Base-by-base conservation (phyloP, 1,140 invertebrate species). In the Oncopodura yosiiana region DNA sequence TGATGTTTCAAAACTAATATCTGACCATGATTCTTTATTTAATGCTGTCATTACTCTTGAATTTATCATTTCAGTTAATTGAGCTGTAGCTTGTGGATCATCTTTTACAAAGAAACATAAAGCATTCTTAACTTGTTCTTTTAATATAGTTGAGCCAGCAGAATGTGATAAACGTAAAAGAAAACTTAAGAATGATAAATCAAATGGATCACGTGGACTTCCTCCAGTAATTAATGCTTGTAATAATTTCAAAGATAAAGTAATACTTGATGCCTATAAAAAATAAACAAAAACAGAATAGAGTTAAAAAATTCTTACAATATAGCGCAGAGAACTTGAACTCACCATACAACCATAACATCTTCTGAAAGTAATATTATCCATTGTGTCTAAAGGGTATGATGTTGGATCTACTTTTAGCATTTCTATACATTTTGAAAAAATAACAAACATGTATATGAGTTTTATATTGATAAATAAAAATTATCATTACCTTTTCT, bases 161-260 rank as follows among this genome's bases (percentile, higher is more conserved):
- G 62, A 61, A 23, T 64, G 62, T 2, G 53, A 56, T 19, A 64
- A 41, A 12, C 62, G 58, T 14, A 64, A 44, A 3, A 64, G 56
- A 27, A 64, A 64, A 29, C 58, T 58, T 18, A 64, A 54, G 32
- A 64, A 64, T 44, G 49, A 60, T 12, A 57, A 39, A 39, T 64
- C 56, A 30, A 64, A 64, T 0, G 58, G 58, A 52, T 58, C 58
- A 34, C 58, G 18, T 27, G 58, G 55, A 58, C 56, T 64, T 53
- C 49, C 58, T 16, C 55, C 62, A 18, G 85, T 87, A 6, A 91
- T 88, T 46, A 98, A 74, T n/a, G 92, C 91, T 38, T 91, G 77
- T 29, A 98, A 73, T 18, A 97, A 68, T 3, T 91, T 95, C 3
- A 97, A 76, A 3, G 62, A 64, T 1, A 61, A 34, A 2, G 72